Evolutionary conservation across 2,113 vertebrate species (phyloP).

Genomic region (Natator depressus): DNA sequence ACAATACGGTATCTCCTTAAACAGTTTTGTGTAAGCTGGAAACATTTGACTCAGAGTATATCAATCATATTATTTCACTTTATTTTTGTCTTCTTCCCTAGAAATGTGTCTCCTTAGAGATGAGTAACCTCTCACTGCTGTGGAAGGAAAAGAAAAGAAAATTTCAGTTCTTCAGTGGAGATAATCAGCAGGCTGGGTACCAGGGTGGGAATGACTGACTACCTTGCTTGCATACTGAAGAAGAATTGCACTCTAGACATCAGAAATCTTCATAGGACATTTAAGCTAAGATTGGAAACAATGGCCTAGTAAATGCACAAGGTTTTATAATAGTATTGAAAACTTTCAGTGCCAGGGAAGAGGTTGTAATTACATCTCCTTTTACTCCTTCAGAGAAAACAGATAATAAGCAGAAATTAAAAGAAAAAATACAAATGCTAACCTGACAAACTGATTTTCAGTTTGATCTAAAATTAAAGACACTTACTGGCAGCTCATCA

Average conservation of each 20-base stretch:
- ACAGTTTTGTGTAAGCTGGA: background rate
- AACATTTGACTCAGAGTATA: background rate
- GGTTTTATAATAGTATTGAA: background rate
- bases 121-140: background rate
- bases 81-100: slow-evolving; percentile 1
- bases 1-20: background rate
- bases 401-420: background rate
- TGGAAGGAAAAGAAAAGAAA: background rate
- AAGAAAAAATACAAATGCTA: background rate
- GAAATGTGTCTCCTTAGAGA: slow-evolving; percentile 27
- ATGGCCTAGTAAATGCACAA: background rate
- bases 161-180: background rate
- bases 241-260: background rate
- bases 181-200: background rate
- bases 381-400: background rate
- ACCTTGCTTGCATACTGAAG: background rate
- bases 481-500: slow-evolving; percentile 27
- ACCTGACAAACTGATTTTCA: slow-evolving; percentile 11
- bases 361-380: background rate
- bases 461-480: slow-evolving; percentile 55
- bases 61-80: background rate
- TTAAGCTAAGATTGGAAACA: background rate
- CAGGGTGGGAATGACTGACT: background rate
- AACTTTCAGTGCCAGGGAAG: background rate
- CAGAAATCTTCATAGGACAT: background rate